phyloP scores from a whole-genome alignment of 2,797 vertebrate species.

The Masticophis lateralis region DNA sequence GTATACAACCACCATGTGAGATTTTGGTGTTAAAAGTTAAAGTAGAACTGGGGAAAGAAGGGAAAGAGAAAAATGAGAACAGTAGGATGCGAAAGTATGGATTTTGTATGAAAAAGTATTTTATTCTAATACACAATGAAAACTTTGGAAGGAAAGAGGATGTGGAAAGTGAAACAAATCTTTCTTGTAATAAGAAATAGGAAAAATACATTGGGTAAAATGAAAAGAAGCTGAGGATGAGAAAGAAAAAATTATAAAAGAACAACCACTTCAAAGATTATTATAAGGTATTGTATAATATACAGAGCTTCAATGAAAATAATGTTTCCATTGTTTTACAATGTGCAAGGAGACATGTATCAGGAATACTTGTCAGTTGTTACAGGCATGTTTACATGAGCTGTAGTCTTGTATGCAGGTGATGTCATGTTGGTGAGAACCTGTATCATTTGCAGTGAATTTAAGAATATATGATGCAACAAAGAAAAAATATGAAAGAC shows the following conservation, averaged over 20 bases:
- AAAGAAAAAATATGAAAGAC: neutral
- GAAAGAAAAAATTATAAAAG: neutral
- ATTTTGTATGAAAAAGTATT: neutral
- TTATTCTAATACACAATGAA: neutral
- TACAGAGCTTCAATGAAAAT: neutral
- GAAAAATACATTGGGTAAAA: neutral
- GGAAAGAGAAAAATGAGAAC: neutral
- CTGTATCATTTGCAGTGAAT: neutral
- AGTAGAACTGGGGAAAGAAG: neutral
- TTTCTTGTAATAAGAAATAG: neutral
- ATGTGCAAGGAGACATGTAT: neutral
- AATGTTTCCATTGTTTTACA: neutral
- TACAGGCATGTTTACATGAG: neutral
- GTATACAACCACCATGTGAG: neutral
- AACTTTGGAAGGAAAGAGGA: neutral
- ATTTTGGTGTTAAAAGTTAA: neutral
- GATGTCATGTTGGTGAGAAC: neutral
- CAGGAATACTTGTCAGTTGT: neutral
- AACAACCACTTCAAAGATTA: neutral
- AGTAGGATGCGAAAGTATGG: neutral
- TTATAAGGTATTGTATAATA: neutral
- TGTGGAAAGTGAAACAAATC: neutral
- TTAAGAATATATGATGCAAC: neutral
- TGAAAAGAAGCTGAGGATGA: neutral
- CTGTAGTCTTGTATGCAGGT: neutral